Evolutionary conservation across 2,888 invertebrate species (phyloP), one percentile per base, ranked within the genome.

Genomic region (Sphaerophoria rueppellii): DNA sequence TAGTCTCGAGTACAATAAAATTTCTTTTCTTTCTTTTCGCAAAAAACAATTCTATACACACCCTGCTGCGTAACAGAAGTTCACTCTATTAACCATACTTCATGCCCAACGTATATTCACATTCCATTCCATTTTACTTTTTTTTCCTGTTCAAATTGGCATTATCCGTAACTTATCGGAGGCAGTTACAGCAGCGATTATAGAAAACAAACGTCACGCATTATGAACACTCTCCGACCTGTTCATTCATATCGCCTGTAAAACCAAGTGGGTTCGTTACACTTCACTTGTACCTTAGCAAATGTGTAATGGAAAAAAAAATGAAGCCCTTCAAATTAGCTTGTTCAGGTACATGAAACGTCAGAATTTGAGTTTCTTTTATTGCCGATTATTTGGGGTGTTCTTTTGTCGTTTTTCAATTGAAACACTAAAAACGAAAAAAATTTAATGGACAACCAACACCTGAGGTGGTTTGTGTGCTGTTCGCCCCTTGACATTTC

Each of bases 281-380:
- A 69, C 69, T 76, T 69, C 24, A 24, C 24, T 24, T 24, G 24
- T 24, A 24, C 24, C 24, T 24, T 24, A 24, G 24, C 24, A 24
- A 24, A 52, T 57, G 48, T 34, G 32, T 34, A 35, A 32, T 12
- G 12, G 4, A 12, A 12, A 9, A 61, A 24, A 50, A 50, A 16
- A 50, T 1, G 76, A 76, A 76, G 46, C 76, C 76, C 76, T 76
- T 76, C 76, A 69, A 69, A 50, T 52, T 52, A 3, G 14, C 2
- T 7, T 40, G 40, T 12, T 9, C 12, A 43, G 4, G 6, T 43
- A 43, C 6, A 9, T 9, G 4, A 11, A 43, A 9, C 40, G 6
- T 7, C 6, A 35, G 12, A 34, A 14, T 35, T 54, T 37, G 37
- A 40, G 48, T 35, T 63, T 63, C 54, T 52, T 63, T 61, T 73